Percentiles rank a stretch among this genome's conserved stretches.
Conservation (phyloP, 92 coral and sea anemone species). For the Virgularia gustaviana region DNA sequence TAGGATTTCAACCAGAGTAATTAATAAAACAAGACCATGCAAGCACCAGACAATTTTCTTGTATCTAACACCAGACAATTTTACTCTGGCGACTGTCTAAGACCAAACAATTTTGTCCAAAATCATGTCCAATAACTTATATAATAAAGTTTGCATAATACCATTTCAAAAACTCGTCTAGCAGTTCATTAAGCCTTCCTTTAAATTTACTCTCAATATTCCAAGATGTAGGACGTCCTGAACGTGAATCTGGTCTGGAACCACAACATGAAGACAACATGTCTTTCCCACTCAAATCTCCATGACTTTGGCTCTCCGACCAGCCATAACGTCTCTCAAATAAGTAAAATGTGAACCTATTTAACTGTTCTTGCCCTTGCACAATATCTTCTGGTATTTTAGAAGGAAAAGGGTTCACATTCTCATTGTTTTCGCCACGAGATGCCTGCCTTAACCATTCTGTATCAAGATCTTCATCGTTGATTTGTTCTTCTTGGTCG, state of each 20-base stretch:
- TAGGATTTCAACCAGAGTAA: too few species aligned
- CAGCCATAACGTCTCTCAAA: slow-evolving; percentile 95
- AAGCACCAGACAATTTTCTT: too few species aligned
- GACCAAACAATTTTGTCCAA: background rate
- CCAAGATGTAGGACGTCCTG: slow-evolving; percentile 57
- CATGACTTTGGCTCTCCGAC: slow-evolving; percentile 69
- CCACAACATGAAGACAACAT: too few species aligned
- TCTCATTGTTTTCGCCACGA: slow-evolving; percentile 48
- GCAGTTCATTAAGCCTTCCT: slow-evolving; percentile 66
- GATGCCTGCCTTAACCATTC: slow-evolving; percentile 60
- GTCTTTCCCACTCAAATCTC: slow-evolving; percentile 18
- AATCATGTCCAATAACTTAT: background rate
- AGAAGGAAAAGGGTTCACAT: slow-evolving; percentile 73
- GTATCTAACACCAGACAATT: too few species aligned
- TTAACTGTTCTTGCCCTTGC: slow-evolving; percentile 57
- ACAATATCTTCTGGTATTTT: slow-evolving; percentile 61
- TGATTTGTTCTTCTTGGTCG: slow-evolving; percentile 30
- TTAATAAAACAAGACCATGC: too few species aligned
- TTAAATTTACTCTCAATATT: slow-evolving; percentile 70
- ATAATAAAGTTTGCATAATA: slow-evolving; percentile 52
- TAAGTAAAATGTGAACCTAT: slow-evolving; percentile 79
- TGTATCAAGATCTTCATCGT: slow-evolving; percentile 69
- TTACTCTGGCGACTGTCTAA: too few species aligned
- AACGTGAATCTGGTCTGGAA: slow-evolving; percentile 22
- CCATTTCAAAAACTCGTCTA: slow-evolving; percentile 89